Percentiles rank a stretch among this genome's conserved stretches.
Evolutionary conservation across 2,888 invertebrate genomes (phyloP).

Genomic region (Malthinus seriepunctatus): DNA sequence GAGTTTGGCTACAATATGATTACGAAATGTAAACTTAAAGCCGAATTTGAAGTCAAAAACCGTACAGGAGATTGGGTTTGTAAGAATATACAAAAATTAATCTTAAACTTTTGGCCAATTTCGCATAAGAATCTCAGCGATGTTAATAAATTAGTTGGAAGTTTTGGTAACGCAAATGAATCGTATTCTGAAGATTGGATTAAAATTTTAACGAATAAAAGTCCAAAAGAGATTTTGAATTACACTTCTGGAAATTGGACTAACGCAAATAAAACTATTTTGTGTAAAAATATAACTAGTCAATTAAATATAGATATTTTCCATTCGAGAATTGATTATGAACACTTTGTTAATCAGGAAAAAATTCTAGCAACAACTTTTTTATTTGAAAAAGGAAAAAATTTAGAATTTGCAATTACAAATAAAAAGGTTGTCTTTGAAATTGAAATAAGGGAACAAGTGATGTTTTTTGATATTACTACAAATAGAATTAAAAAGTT

Average conservation of each 20-base stretch:
- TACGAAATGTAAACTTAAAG: constrained; percentile 53
- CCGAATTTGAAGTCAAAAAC: constrained; percentile 32
- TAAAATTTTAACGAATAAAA: constrained; percentile 50
- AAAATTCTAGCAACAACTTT: constrained; percentile 45
- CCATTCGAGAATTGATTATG: constrained; percentile 53
- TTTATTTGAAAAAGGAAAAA: neutral
- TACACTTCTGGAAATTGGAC: constrained; percentile 44
- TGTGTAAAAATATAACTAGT: constrained; percentile 50
- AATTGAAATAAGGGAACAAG: constrained; percentile 38
- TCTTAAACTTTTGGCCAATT: constrained; percentile 44
- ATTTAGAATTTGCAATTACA: constrained; percentile 8
- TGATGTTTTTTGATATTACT: constrained; percentile 57
- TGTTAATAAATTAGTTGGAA: constrained; percentile 51
- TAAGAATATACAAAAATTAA: constrained; percentile 42
- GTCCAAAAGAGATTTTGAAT: constrained; percentile 43
- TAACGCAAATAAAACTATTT: constrained; percentile 41
- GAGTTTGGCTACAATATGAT: constrained; percentile 59
- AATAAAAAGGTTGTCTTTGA: constrained; percentile 30
- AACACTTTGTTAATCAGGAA: constrained; percentile 45
- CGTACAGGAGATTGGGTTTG: constrained; percentile 43
- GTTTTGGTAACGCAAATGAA: constrained; percentile 57
- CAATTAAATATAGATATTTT: constrained; percentile 52
- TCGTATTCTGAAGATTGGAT: constrained; percentile 55
- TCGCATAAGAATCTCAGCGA: constrained; percentile 37
- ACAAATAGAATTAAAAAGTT: constrained; percentile 53